phyloP scores from a whole-genome alignment of 1,140 invertebrate species.

The Diabrotica undecimpunctata region DNA sequence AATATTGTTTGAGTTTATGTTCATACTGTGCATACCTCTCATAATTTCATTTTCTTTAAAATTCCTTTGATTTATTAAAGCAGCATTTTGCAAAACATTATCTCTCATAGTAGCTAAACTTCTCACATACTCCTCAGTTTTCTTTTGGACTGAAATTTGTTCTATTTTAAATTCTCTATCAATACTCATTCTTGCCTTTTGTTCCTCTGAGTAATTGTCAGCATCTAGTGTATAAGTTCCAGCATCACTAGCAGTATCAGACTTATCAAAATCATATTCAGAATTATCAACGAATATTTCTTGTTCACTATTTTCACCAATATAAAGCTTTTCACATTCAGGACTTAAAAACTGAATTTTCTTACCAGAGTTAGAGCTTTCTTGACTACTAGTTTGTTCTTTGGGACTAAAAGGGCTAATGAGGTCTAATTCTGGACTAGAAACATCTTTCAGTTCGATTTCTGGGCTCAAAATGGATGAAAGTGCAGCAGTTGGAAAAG shows the following conservation, averaged over 20 bases:
- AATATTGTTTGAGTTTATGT: constrained; percentile 1
- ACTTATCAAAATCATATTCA: constrained; percentile 47
- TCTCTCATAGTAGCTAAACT: constrained; percentile 34
- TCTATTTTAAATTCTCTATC: constrained; percentile 70
- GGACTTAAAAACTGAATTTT: constrained; percentile 31
- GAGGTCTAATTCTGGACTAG: constrained; percentile 58
- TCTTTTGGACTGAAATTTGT: constrained; percentile 48
- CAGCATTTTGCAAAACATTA: constrained; percentile 10
- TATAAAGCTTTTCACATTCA: constrained; percentile 25
- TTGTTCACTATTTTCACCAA: constrained; percentile 21
- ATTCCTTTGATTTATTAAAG: not conserved
- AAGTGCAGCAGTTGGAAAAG: constrained; percentile 41
- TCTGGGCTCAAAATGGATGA: constrained; percentile 47
- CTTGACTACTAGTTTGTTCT: constrained; percentile 14
- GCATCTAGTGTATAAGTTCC: constrained; percentile 87
- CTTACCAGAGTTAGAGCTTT: constrained; percentile 14
- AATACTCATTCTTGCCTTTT: constrained; percentile 82
- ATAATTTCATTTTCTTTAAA: constrained; percentile 17
- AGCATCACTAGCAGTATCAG: constrained; percentile 72
- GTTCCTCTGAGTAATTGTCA: constrained; percentile 78
- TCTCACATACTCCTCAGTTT: constrained; percentile 48
- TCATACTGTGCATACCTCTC: constrained; percentile 10
- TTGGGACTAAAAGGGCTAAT: constrained; percentile 49
- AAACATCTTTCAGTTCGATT: constrained; percentile 52
- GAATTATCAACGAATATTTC: constrained; percentile 28